Conservation (phyloP, 2,113 vertebrate genomes). For the Eulemur rufifrons region DNA sequence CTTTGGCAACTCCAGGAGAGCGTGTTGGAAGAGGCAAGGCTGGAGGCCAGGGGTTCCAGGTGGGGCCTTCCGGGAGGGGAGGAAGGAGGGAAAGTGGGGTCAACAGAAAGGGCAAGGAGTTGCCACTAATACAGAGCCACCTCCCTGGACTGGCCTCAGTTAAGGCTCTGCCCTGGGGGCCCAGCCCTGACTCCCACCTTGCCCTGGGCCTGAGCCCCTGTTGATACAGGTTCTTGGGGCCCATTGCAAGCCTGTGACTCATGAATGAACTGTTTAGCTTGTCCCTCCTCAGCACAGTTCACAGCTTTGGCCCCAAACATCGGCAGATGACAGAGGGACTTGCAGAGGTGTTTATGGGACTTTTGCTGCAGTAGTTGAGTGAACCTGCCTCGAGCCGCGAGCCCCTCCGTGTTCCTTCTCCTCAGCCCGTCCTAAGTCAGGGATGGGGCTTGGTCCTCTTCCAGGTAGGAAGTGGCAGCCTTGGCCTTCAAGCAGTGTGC, state of each 20-base stretch:
- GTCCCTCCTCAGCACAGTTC: background rate
- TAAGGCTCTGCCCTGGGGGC: background rate
- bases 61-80: background rate
- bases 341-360: background rate
- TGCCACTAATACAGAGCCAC: background rate
- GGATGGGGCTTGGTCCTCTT: background rate
- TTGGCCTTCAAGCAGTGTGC: background rate
- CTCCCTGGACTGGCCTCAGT: background rate
- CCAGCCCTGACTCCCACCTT: background rate
- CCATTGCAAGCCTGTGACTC: background rate
- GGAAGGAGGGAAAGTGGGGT: background rate
- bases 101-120: background rate
- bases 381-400: background rate
- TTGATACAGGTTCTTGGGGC: background rate
- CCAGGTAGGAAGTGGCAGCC: too few species aligned
- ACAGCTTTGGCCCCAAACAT: background rate
- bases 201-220: too few species aligned
- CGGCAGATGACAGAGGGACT: background rate
- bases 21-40: background rate
- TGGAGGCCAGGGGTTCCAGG: background rate
- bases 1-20: background rate
- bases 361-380: background rate
- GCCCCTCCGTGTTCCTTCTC: rapidly evolving
- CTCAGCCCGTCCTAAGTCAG: background rate
- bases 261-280: background rate